phyloP scores from a whole-genome alignment of 1,140 invertebrate genomes.

The Radopholus similis region DNA sequence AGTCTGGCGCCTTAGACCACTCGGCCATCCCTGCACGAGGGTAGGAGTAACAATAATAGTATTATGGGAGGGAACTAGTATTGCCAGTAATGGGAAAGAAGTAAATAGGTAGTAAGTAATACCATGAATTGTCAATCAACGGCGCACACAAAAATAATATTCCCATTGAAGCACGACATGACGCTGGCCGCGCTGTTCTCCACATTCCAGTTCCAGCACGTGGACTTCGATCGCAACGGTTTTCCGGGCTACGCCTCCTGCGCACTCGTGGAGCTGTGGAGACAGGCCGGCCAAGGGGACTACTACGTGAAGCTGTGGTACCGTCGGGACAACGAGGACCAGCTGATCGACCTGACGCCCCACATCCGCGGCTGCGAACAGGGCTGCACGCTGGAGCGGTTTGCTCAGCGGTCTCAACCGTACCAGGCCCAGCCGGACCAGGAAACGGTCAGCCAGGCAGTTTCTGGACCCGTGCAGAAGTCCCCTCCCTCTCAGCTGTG shows the following conservation, averaged over 20 bases:
- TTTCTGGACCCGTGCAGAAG: neutral
- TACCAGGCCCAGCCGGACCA: conserved; percentile 16
- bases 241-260: conserved; percentile 16
- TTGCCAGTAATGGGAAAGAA: neutral
- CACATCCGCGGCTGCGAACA: conserved; percentile 10
- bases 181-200: conserved; percentile 18
- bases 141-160: neutral
- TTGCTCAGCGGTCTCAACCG: conserved; percentile 3
- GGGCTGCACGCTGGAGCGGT: neutral
- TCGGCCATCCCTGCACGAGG: conserved; percentile 56
- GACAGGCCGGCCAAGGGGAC: neutral
- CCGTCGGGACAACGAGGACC: conserved; percentile 11
- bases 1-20: conserved; percentile 56
- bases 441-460: conserved; percentile 2
- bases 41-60: too few species aligned
- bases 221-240: conserved; percentile 20
- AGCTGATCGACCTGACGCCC: conserved; percentile 8
- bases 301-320: conserved; percentile 23
- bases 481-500: neutral
- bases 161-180: conserved; percentile 20
- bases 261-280: conserved; percentile 24
- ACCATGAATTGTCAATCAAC: neutral
- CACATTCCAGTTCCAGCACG: conserved; percentile 13
- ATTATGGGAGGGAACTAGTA: too few species aligned
- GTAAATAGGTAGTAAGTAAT: neutral